Base-by-base conservation (phyloP, 2,888 invertebrate genomes). In the Lithophane ornitopus region DNA sequence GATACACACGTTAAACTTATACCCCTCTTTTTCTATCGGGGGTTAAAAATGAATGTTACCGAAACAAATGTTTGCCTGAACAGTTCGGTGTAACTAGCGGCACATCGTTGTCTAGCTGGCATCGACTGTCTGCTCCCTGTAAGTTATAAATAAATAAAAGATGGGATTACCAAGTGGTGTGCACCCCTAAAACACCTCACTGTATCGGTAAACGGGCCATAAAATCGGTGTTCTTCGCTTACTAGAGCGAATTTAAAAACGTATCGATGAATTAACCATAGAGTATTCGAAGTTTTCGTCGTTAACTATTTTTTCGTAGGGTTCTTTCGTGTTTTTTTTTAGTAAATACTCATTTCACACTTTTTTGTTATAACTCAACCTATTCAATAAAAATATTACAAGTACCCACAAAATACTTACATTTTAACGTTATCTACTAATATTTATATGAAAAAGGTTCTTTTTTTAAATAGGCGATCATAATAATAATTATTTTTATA, bases 111-210 rank as follows among this genome's bases (percentile, higher is more conserved):
- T 79, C 84, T 86, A 67, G 77, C 56, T 69, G 68, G 63, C 70
- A 71, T 56, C 62, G 77, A 70, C 76, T 80, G 76, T 81, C 76
- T 83, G 84, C 73, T 81, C 62, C 63, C 61, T 54, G 74, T 84
- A 71, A 71, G 79, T 80, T 85, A 85, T 87, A 88, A 87, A 89
- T 91, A 89, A 89, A 91, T 91, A 90, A 85, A 84, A 88, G 86
- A 90, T 91, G 85, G 86, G 77, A 89, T 91, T 86, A 88, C 83
- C 82, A 68, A 86, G 82, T 78, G 70, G 74, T 72, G 82, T 74
- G 81, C 67, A 76, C 72, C 46, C 80, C 82, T 87, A 84, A 86
- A 89, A 85, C 85, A 83, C 78, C 69, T 78, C 75, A 74, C 85
- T 78, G 85, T 88, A 86, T 87, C 82, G 82, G 69, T 84, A 84